phyloP scores from a whole-genome alignment of 1,140 invertebrate species.

The Frieseomelitta varia region DNA sequence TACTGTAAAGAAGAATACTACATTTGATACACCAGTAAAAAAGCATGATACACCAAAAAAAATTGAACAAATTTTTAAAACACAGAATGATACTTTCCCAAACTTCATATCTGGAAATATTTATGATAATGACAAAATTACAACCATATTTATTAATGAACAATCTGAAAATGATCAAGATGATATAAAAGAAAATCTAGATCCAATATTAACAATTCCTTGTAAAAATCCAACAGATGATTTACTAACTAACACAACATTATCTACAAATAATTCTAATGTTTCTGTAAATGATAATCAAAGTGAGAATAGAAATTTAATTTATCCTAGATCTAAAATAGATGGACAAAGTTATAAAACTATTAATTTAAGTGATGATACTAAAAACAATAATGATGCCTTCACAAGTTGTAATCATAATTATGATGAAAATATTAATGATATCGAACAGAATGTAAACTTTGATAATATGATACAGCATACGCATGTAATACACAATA shows the following conservation, averaged over 20 bases:
- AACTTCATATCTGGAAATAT: slow-evolving; percentile 5
- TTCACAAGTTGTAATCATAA: background rate
- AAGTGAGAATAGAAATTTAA: slow-evolving; percentile 34
- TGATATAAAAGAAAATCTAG: slow-evolving; percentile 68
- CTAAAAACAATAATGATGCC: background rate
- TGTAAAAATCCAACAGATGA: slow-evolving; percentile 23
- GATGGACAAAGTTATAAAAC: slow-evolving; percentile 21
- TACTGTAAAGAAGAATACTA: slow-evolving; percentile 10
- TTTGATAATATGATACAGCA: background rate
- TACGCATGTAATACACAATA: slow-evolving; percentile 32
- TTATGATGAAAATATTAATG: background rate
- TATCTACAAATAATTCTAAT: slow-evolving; percentile 28
- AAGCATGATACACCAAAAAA: too few relatives aligned
- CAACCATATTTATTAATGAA: background rate
- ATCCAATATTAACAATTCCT: slow-evolving; percentile 45
- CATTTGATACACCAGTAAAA: background rate
- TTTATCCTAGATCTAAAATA: background rate
- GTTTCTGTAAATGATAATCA: slow-evolving; percentile 26
- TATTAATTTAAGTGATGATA: slow-evolving; percentile 23
- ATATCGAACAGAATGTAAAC: background rate
- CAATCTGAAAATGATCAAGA: slow-evolving; percentile 33
- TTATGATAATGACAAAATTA: background rate
- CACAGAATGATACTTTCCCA: background rate
- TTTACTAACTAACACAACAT: slow-evolving; percentile 5
- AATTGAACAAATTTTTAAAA: background rate